phyloP scores from a whole-genome alignment of 2,888 invertebrate species.

The Dendrolimus pini region DNA sequence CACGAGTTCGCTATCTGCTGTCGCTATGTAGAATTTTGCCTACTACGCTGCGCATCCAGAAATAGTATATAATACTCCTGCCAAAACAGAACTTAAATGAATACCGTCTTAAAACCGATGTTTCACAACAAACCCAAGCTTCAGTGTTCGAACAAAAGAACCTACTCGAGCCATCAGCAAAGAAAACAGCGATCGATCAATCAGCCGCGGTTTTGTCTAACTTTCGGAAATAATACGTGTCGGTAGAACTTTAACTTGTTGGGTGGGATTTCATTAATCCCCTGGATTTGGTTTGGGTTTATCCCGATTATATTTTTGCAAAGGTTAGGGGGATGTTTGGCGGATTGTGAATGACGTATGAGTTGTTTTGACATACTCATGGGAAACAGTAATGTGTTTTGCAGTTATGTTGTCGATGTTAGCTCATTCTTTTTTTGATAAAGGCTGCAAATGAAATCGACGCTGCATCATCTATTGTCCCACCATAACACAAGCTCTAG shows the following conservation, averaged over 20 bases:
- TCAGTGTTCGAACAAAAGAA: background rate
- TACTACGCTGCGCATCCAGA: too few relatives aligned
- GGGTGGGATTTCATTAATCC: background rate
- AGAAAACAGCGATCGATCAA: constrained; percentile 22
- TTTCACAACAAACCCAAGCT: background rate
- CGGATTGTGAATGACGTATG: background rate
- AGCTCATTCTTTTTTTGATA: too few relatives aligned
- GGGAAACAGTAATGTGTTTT: too few relatives aligned
- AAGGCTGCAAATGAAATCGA: too few relatives aligned
- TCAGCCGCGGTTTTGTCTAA: constrained; percentile 18
- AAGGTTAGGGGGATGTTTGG: background rate
- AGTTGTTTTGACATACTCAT: background rate
- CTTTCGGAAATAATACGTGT: constrained; percentile 7
- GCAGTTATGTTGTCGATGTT: too few relatives aligned
- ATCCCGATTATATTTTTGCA: background rate
- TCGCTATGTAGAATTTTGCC: too few relatives aligned
- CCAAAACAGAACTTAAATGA: too few relatives aligned
- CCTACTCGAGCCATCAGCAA: constrained; percentile 6
- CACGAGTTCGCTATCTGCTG: too few relatives aligned
- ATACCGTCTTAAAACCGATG: background rate
- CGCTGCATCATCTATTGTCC: too few relatives aligned
- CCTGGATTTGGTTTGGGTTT: background rate
- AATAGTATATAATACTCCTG: too few relatives aligned
- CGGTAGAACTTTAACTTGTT: background rate
- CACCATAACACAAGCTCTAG: too few relatives aligned